phyloP scores from a whole-genome alignment of 2,888 invertebrate species.

The Epirrhoe alternata region DNA sequence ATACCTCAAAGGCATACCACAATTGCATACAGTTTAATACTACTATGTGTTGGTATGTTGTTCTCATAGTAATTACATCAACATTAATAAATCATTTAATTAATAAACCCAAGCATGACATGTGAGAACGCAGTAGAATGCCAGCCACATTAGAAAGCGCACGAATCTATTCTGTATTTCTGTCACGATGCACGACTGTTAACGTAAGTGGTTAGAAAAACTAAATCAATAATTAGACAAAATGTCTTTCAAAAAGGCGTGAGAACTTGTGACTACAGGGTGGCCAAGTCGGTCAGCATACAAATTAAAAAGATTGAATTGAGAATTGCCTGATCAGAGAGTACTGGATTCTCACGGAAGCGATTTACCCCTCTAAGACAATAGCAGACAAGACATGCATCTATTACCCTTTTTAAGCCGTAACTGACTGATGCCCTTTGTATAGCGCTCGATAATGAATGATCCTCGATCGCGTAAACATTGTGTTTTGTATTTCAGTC shows the following conservation, averaged over 20 bases:
- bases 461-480: slow-evolving; percentile 47
- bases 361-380: slow-evolving; percentile 77
- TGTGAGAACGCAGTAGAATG: slow-evolving; percentile 40
- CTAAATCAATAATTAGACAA: slow-evolving; percentile 78
- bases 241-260: slow-evolving; percentile 61
- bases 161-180: slow-evolving; percentile 55
- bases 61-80: slow-evolving; percentile 25
- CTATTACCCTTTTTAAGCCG: slow-evolving; percentile 77
- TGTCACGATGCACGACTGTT: slow-evolving; percentile 66
- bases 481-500: slow-evolving; percentile 44
- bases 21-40: too few relatives aligned
- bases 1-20: too few relatives aligned
- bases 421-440: slow-evolving; percentile 68
- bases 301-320: slow-evolving; percentile 72
- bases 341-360: slow-evolving; percentile 78
- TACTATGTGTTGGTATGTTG: too few relatives aligned
- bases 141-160: slow-evolving; percentile 47
- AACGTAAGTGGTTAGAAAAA: slow-evolving; percentile 67
- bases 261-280: slow-evolving; percentile 69
- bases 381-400: slow-evolving; percentile 81
- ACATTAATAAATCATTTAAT: slow-evolving; percentile 38
- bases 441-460: slow-evolving; percentile 61
- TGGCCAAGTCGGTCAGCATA: slow-evolving; percentile 70
- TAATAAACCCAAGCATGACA: slow-evolving; percentile 45
- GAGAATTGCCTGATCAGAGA: slow-evolving; percentile 47